Conservation (phyloP, 2,888 invertebrate species). For the Eupithecia dodoneata region DNA sequence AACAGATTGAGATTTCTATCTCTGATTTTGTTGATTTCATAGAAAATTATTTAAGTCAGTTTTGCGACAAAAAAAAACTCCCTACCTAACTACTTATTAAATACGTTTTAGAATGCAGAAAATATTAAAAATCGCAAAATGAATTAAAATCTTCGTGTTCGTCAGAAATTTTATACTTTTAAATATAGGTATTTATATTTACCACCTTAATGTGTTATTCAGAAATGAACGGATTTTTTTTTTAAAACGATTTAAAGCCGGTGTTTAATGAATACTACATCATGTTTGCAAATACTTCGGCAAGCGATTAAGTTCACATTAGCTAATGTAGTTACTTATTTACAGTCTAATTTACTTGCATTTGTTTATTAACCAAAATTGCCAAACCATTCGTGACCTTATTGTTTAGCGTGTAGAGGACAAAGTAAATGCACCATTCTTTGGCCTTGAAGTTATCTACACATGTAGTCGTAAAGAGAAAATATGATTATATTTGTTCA, state of each 20-base stretch:
- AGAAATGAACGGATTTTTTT: neutral
- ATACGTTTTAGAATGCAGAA: neutral
- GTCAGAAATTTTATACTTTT: too few relatives aligned
- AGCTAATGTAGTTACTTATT: neutral
- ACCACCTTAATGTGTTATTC: too few relatives aligned
- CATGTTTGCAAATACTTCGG: neutral
- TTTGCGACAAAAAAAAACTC: neutral
- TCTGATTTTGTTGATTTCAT: neutral
- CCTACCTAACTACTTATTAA: neutral
- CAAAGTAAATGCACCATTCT: constrained; percentile 5
- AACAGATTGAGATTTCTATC: neutral
- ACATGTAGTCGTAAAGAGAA: neutral
- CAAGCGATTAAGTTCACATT: neutral
- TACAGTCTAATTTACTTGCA: neutral
- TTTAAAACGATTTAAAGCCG: neutral
- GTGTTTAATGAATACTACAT: neutral
- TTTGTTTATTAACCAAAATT: neutral
- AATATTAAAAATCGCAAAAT: neutral
- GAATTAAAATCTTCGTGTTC: neutral
- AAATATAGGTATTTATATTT: too few relatives aligned
- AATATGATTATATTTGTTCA: neutral
- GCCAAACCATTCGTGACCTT: constrained; percentile 7
- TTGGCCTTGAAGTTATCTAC: constrained; percentile 1
- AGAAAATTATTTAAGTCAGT: neutral
- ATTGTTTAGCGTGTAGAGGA: neutral